Evolutionary conservation across 2,113 vertebrate species (phyloP), one percentile per base, ranked within the genome.

Genomic region (Baryphthengus martii): DNA sequence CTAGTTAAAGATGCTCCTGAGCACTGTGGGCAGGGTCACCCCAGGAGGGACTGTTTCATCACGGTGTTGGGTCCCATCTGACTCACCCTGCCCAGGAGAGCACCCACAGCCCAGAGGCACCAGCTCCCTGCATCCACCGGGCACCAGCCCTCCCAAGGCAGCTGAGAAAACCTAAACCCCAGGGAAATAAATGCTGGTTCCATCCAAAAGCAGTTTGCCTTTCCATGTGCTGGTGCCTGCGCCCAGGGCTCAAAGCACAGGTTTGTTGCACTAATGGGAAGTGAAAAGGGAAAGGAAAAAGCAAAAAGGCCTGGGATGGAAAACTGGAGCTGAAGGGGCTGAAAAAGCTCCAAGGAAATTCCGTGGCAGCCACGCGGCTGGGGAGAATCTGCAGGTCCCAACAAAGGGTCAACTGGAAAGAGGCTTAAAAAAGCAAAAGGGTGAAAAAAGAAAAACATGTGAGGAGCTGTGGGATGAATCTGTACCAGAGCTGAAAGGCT

Each of bases 281-380:
- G 17, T 1, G 59, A 35, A 74, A 89, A 76, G 40, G 24, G 58
- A n/a, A 78, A n/a, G 28, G 28, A 39, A 45, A 76, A 74, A 56
- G 49, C 17, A 35, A 39, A 80, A 74, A 44, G 58, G 14, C 2
- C 58, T 28, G 42, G 39, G 55, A 5, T 76, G 90, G 63, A 83
- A 92, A 91, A 79, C 3, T 2, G 14, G 56, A 78, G 26, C 47
- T 53, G 56, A 42, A 81, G 18, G 11, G 9, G 37, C 62, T 33
- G 58, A 49, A 70, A 90, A 83, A 45, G 39, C 73, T 77, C 59
- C 63, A 50, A 17, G 67, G 61, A 13, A 87, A 59, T 19, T 17
- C 47, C 1, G 0, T 5, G 3, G 74, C 35, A 52, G 61, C 25
- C 13, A 0, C 2, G 0, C 0, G 8, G 1, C 29, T 9, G 10